Base-by-base conservation (phyloP, 2,888 invertebrate species). In the Malacosoma neustria region DNA sequence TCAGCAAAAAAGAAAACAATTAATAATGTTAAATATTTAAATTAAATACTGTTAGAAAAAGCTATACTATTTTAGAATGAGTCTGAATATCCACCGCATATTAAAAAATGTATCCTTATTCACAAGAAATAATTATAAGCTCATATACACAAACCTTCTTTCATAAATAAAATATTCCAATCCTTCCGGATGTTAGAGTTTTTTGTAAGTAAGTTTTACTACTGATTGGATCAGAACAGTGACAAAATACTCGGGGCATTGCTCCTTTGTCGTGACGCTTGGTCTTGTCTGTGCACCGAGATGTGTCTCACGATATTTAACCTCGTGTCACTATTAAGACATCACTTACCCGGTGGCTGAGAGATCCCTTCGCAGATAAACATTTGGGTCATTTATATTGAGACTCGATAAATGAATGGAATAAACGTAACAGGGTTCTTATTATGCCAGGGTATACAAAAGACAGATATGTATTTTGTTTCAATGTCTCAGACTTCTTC, bases 261-360 rank as follows among this genome's bases (percentile, higher is more conserved):
- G 61, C 72, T 70, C 70, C 68, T 84, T 82, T 84, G 81, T 82
- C 70, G 69, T 62, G 65, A 66, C 50, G 55, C 63, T 63, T 66
- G 63, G 64, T 61, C 70, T 65, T 65, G 68, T 72, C 54, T 52
- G 57, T 64, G 59, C 56, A 54, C 56, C 58, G 57, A 76, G 81
- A 84, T 84, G 65, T 65, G 59, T 73, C 75, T 68, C 71, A 68
- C 72, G 82, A 84, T 79, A 80, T 80, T 70, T 68, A 72, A 70
- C 69, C 72, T 74, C 70, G 53, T 70, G 79, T 81, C 77, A 81
- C 80, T 82, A 82, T 84, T 79, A 81, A 82, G 82, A 84, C 81
- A 75, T 84, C 81, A 79, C 79, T 75, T 82, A 73, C 77, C 72
- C 81, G 79, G 81, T 84, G 82, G 84, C 79, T 72, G 60, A 46